Evolutionary conservation across 2,797 vertebrate genomes (phyloP), one percentile per base, ranked within the genome.

Genomic region (Rhinoraja longicauda): DNA sequence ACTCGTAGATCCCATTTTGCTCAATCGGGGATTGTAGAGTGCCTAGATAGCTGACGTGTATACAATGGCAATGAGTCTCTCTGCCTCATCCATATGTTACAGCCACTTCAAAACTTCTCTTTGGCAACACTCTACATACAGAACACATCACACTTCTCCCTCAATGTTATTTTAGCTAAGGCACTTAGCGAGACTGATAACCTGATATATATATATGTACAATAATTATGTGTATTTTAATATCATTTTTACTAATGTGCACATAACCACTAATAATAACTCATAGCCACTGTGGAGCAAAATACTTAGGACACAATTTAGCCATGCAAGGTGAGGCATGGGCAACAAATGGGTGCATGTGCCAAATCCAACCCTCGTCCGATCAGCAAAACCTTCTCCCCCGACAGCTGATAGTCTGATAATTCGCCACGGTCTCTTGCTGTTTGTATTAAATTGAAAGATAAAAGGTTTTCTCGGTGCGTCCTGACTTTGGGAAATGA

Each of bases 291-390:
- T 57, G 21, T 75, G 93, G 67, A 92, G 93, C 67, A 75, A 64
- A 93, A 79, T 88, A 70, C 76, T 57, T 59, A 53, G 15, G 21
- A 45, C n/a, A 93, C n/a, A 93, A 72, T 76, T 92, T 76, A 72
- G 39, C 90, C 90, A 32, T 93, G 93, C 93, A 93, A 93, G 62
- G 93, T 92, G 77, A 70, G 64, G 29, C 45, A 73, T 73, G 64
- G 90, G 26, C 75, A 53, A 57, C 59, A 67, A 75, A 57, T 75
- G 39, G n/a, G 67, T 73, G 26, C 13, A 36, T 75, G 67, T 45
- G 70, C 26, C 36, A 75, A 73, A 91, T 72, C 36, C 64, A 72
- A 24, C 7, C 29, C 90, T 75, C 7, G 1, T 53, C 39, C 5
- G 67, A 24, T 24, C 32, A 72, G 2, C 88, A 70, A 91, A 72